Evolutionary conservation across 2,797 vertebrate species (phyloP).

Genomic region (Denticeps clupeoides): DNA sequence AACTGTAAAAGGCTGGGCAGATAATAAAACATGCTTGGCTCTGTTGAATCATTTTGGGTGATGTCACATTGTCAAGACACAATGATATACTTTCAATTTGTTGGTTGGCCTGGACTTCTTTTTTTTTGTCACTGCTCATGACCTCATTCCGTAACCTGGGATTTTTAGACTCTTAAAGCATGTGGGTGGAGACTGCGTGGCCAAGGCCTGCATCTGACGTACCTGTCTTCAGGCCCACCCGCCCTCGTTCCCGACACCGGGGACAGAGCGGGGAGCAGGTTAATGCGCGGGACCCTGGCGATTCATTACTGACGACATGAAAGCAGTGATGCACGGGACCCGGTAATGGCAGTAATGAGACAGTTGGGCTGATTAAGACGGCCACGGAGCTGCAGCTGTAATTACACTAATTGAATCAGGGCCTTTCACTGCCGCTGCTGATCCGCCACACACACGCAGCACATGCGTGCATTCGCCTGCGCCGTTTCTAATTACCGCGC

Average conservation of each 20-base stretch:
- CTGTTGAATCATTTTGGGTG: no score
- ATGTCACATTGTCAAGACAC: no score
- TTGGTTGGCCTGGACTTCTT: no score
- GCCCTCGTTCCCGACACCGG: constrained; percentile 23
- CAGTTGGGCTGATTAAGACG: constrained; percentile 42
- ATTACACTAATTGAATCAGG: constrained; percentile 42
- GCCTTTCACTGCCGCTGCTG: constrained; percentile 10
- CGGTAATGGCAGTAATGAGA: constrained; percentile 36
- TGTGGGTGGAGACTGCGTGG: background rate
- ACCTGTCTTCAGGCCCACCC: constrained; percentile 29
- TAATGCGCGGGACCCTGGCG: constrained; percentile 31
- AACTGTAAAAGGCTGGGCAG: no score
- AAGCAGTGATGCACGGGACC: constrained; percentile 22
- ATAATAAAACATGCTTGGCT: no score
- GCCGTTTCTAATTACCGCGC: no score
- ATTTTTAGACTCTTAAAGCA: background rate
- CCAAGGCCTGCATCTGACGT: background rate
- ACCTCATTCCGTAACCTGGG: no score
- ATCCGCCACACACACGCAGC: constrained; percentile 18
- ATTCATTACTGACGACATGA: constrained; percentile 28
- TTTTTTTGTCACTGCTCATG: no score
- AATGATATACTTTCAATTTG: no score
- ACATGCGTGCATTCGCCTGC: constrained; percentile 17
- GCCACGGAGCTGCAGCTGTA: constrained; percentile 33
- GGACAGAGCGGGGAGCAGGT: constrained; percentile 20